phyloP scores from a whole-genome alignment of 2,113 vertebrate genomes.

The Perca fluviatilis region DNA sequence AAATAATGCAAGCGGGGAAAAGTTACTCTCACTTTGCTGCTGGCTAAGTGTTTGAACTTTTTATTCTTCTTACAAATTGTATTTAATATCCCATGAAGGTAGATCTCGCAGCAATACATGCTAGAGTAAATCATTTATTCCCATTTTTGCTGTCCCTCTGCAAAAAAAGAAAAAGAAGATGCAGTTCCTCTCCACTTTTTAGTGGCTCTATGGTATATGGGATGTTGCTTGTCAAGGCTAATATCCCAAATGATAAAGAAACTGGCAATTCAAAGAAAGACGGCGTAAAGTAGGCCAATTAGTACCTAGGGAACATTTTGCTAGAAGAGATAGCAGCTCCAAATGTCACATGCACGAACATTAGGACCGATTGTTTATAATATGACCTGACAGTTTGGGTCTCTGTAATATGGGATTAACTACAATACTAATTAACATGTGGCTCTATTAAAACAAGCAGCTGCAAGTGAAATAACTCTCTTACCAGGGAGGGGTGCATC shows the following conservation, averaged over 20 bases:
- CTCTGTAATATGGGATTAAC: slow-evolving; percentile 87
- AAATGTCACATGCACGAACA: slow-evolving; percentile 82
- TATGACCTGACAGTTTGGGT: slow-evolving; percentile 88
- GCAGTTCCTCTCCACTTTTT: slow-evolving; percentile 53
- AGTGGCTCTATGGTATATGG: slow-evolving; percentile 59
- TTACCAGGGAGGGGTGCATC: slow-evolving; percentile 14
- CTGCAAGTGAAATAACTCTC: slow-evolving; percentile 61
- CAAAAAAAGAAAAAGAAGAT: slow-evolving; percentile 44
- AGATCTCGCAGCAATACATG: slow-evolving; percentile 61
- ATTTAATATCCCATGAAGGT: slow-evolving; percentile 80
- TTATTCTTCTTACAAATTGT: slow-evolving; percentile 81
- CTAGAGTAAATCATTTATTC: slow-evolving; percentile 73
- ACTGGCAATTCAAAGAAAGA: slow-evolving; percentile 82
- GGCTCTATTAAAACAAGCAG: slow-evolving; percentile 75
- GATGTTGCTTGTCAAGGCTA: slow-evolving; percentile 83
- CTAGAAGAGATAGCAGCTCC: slow-evolving; percentile 81
- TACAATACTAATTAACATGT: slow-evolving; percentile 86
- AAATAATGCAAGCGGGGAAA: slow-evolving; percentile 87
- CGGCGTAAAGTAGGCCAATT: slow-evolving; percentile 87
- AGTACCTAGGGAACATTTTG: slow-evolving; percentile 87
- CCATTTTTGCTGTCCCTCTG: slow-evolving; percentile 70
- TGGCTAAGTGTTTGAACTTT: slow-evolving; percentile 86
- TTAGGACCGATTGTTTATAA: slow-evolving; percentile 86
- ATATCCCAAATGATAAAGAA: slow-evolving; percentile 84
- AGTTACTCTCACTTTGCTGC: slow-evolving; percentile 84